These are phyloP conservation scores for Zaprionus obscuricornis DNA, from an alignment of 2,888 invertebrate species.

Conservation along the genomic window DNA sequence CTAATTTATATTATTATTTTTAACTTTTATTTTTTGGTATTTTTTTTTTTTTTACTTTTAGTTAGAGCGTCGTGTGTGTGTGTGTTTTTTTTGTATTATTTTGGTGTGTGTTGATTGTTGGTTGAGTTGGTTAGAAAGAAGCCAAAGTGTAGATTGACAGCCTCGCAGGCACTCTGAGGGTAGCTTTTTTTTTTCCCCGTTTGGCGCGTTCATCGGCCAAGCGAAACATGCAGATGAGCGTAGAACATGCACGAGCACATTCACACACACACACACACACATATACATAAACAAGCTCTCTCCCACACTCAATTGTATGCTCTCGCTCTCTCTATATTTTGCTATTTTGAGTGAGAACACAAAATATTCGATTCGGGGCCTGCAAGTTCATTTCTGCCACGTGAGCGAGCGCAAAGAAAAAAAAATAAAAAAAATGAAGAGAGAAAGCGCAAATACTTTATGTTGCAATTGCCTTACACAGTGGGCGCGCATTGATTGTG, in stretches of 20 bases:
- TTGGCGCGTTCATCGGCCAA: constrained; percentile 71
- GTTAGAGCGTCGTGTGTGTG: constrained; percentile 13
- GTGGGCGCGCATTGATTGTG: constrained; percentile 40
- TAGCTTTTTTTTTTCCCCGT: constrained; percentile 74
- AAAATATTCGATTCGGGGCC: too few species aligned
- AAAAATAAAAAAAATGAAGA: not conserved
- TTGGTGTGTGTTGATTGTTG: constrained; percentile 59
- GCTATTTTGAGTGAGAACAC: not conserved
- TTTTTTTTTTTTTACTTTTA: constrained; percentile 17
- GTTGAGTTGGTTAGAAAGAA: constrained; percentile 82
- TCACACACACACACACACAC: too few species aligned
- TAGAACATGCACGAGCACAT: constrained; percentile 3
- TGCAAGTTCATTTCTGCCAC: constrained; percentile 30
- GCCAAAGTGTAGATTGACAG: constrained; percentile 84
- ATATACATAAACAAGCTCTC: constrained; percentile 3
- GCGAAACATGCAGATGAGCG: constrained; percentile 61
- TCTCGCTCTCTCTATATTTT: not conserved
- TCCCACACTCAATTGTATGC: not conserved
- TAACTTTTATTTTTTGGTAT: constrained; percentile 21
- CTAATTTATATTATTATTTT: constrained; percentile 4
- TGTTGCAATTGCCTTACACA: constrained; percentile 48
- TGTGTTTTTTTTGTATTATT: too few species aligned
- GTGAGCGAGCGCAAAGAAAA: constrained; percentile 27
- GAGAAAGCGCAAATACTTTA: constrained; percentile 39
- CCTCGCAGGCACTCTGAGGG: constrained; percentile 78